phyloP scores from a whole-genome alignment of 2,797 vertebrate species.

The Oceanodroma leucorhoa region DNA sequence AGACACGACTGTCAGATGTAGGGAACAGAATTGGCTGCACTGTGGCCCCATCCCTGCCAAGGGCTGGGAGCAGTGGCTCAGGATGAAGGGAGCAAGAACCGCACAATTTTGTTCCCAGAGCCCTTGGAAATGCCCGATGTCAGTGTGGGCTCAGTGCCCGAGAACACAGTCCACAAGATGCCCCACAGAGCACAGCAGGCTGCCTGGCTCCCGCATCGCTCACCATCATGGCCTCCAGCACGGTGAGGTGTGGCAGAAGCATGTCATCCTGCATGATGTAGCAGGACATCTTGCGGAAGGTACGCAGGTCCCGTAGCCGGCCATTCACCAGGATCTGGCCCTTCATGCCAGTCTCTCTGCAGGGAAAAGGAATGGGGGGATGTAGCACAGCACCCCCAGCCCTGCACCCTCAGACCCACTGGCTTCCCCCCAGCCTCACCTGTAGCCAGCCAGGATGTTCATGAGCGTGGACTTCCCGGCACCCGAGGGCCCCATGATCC shows the following conservation, averaged over 20 bases:
- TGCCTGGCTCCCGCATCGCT: neutral
- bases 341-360: constrained; percentile 95
- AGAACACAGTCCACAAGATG: neutral
- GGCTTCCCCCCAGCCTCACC: constrained; percentile 74
- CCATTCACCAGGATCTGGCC: constrained; percentile 95
- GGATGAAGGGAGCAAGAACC: neutral
- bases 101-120: neutral
- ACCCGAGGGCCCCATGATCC: constrained; percentile 97
- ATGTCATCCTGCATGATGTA: constrained; percentile 99
- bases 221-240: constrained; percentile 97
- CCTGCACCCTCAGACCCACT: fast-evolving
- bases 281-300: constrained; percentile 99
- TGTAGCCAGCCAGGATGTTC: constrained; percentile 98
- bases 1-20: fast-evolving
- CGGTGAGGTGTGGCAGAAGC: constrained; percentile 93
- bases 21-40: neutral
- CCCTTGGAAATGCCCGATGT: neutral
- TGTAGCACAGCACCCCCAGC: neutral
- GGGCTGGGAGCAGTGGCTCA: neutral
- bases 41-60: fast-evolving
- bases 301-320: constrained; percentile 87
- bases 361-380: fast-evolving
- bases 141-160: neutral
- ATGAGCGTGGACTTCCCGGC: constrained; percentile 97
- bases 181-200: neutral